Percentiles rank a stretch among this genome's conserved stretches.
These are phyloP conservation scores for Oscheius onirici DNA, from an alignment of 2,888 invertebrate genomes.

Conservation along the genomic window DNA sequence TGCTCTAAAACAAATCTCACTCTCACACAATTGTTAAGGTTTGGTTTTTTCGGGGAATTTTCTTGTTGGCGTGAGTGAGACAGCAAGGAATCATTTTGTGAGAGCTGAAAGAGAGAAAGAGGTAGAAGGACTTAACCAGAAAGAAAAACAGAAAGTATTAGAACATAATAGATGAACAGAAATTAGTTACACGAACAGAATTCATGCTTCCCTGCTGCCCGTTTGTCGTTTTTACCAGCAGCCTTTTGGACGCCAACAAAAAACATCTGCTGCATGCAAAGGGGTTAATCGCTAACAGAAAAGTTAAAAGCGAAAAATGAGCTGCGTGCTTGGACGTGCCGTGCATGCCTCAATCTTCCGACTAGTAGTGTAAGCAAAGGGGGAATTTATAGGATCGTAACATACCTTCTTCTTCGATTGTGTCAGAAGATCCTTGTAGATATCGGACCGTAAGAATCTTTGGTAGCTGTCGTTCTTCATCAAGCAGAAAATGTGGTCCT, in stretches of 20 bases:
- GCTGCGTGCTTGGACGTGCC: conserved; percentile 23
- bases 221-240: not conserved
- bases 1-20: conserved; percentile 33
- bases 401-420: conserved; percentile 62
- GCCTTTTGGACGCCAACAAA: not conserved
- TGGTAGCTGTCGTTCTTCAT: conserved; percentile 99
- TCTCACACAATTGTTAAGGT: conserved; percentile 11
- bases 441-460: conserved; percentile 93
- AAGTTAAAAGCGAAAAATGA: conserved; percentile 15
- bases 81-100: conserved; percentile 2
- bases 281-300: conserved; percentile 12
- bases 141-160: not conserved
- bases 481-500: conserved; percentile 97
- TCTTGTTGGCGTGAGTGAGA: not conserved
- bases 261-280: conserved; percentile 20
- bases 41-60: no score
- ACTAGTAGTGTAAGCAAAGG: no score
- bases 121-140: no score
- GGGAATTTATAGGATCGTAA: not conserved
- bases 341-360: conserved; percentile 11
- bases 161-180: no score
- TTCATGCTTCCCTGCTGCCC: conserved; percentile 1
- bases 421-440: conserved; percentile 78
- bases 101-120: not conserved
- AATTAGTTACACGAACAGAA: not conserved